Evolutionary conservation across 2,888 invertebrate genomes (phyloP), one percentile per base, ranked within the genome.

Genomic region (Apomyelois bistriatella): DNA sequence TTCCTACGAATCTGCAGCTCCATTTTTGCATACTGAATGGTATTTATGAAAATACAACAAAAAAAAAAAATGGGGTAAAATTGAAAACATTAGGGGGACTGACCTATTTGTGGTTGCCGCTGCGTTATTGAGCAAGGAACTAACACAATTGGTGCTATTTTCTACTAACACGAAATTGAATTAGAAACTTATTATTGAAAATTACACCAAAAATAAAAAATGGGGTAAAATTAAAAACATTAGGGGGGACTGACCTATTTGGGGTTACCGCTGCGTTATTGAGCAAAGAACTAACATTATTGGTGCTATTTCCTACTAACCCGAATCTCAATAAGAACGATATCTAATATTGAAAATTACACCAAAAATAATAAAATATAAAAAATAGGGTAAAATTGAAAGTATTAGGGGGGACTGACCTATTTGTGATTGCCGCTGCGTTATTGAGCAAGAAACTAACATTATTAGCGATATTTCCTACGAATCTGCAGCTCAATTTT

Each of bases 401-500:
- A n/a, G n/a, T n/a, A n/a, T n/a, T n/a, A n/a, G n/a, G n/a, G 68
- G 68, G 72, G 76, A 83, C 85, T 83, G 79, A 88, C 87, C 90
- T 88, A 85, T 91, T 89, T 68, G 82, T 84, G 73, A 84, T 81
- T 70, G 82, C 79, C 69, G 83, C 83, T 73, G 87, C 83, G 86
- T 84, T 86, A 85, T 91, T 91, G 91, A 92, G 92, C 92, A 93
- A 91, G 90, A 92, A 91, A 86, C 82, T 92, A 82, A 85, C 82
- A 79, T 84, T 85, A 75, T 82, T 76, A 70, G 85, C 74, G 77
- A 78, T 79, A 77, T 81, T 84, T 79, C 76, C 76, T 76, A 81
- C 79, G 74, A 70, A 85, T 76, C 81, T 74, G 73, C 76, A 74
- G 76, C 76, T 79, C 82, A 90, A 28, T 5, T 5, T 7, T 28